Conservation (phyloP, 2,797 vertebrate genomes). For the Lithobates sylvaticus region DNA sequence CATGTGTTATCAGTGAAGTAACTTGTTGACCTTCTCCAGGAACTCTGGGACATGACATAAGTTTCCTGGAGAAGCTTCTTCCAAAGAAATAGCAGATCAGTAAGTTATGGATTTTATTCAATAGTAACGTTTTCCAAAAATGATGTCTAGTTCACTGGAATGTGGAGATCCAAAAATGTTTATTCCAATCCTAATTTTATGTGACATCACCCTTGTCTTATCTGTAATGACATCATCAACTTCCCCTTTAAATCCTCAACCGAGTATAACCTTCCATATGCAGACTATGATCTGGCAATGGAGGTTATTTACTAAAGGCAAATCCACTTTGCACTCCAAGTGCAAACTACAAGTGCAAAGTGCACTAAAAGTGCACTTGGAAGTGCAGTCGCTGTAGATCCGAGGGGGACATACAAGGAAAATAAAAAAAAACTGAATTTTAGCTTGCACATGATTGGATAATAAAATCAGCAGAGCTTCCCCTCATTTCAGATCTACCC, state of each 20-base stretch:
- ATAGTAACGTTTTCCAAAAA: not conserved
- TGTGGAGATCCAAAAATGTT: not conserved
- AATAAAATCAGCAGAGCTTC: too few species aligned
- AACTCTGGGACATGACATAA: not conserved
- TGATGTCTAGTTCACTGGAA: not conserved
- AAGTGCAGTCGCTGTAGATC: too few species aligned
- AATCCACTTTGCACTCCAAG: too few species aligned
- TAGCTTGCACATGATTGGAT: too few species aligned
- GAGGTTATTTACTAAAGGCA: too few species aligned
- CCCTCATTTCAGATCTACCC: too few species aligned
- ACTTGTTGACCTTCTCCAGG: not conserved
- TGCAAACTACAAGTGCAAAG: too few species aligned
- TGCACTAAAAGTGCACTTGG: too few species aligned
- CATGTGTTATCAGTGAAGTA: not conserved
- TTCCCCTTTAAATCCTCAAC: not conserved
- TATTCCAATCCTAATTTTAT: not conserved
- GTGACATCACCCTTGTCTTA: slow-evolving; percentile 1
- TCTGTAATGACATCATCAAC: not conserved
- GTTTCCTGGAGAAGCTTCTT: not conserved
- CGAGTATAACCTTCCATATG: not conserved
- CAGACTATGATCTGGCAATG: too few species aligned
- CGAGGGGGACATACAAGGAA: too few species aligned
- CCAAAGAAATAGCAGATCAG: not conserved
- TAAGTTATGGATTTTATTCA: not conserved
- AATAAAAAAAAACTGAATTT: too few species aligned